A percentile compares a stretch with the other conserved stretches of the same genome.
phyloP scores from a whole-genome alignment of 2,888 invertebrate genomes.

The Lampropteryx suffumata region DNA sequence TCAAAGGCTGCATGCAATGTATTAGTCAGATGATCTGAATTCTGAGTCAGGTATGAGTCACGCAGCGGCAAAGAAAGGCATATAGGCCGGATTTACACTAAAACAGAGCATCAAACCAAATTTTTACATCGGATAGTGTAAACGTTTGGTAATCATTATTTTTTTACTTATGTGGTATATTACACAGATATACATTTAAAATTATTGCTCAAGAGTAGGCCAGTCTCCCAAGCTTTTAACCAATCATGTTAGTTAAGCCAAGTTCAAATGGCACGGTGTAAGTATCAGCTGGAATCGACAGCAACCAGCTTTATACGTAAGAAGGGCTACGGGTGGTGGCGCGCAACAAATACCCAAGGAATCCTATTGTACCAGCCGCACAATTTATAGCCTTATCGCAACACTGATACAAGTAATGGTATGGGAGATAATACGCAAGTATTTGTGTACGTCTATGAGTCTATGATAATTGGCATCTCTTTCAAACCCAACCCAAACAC shows the following conservation, averaged over 20 bases:
- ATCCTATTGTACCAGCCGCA: slow-evolving; percentile 70
- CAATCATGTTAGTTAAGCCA: neutral
- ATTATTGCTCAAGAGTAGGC: too few relatives aligned
- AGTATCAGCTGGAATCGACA: neutral
- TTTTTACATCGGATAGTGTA: neutral
- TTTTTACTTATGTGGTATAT: too few relatives aligned
- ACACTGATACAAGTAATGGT: slow-evolving; percentile 50
- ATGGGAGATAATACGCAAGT: slow-evolving; percentile 38
- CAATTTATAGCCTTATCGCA: slow-evolving; percentile 69
- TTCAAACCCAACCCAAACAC: neutral
- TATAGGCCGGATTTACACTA: slow-evolving; percentile 16
- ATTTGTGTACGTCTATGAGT: slow-evolving; percentile 23
- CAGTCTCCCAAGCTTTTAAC: too few relatives aligned
- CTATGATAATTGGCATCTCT: slow-evolving; percentile 21
- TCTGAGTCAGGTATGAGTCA: slow-evolving; percentile 74
- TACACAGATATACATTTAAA: too few relatives aligned
- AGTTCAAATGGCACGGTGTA: neutral
- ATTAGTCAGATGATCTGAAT: slow-evolving; percentile 51
- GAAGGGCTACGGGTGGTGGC: slow-evolving; percentile 43
- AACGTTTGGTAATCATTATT: too few relatives aligned
- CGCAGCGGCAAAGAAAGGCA: slow-evolving; percentile 59
- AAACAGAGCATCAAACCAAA: neutral
- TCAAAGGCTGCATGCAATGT: slow-evolving; percentile 30
- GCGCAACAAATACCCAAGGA: slow-evolving; percentile 62
- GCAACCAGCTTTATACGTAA: slow-evolving; percentile 1